Base-by-base conservation (phyloP, 2,113 vertebrate species). In the Echinops telfairi region DNA sequence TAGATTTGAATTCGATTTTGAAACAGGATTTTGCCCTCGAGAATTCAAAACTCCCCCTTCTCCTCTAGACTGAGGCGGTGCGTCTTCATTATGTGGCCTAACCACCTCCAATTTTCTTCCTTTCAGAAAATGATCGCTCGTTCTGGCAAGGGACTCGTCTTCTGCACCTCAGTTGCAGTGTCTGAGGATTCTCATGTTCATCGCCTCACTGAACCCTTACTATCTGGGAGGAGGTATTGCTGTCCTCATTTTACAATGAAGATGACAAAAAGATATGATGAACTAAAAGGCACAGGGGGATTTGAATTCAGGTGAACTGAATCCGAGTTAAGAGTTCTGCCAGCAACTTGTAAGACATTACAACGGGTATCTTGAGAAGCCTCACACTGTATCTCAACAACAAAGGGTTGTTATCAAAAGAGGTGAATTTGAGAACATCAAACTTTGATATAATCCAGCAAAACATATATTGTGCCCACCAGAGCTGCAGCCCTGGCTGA, bases 361-460 rank as follows among this genome's bases (percentile, higher is more conserved):
- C 36, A 20, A 29, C n/a, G 11, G 53, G 8, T 40, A 76, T 27
- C 47, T 75, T 31, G 27, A 31, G 60, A 90, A 86, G 36, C 33
- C 14, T 75, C 3, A 33, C 66, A 84, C 20, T 64, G 23, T 22
- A 64, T 25, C 20, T 66, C 64, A 27, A 64, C 17, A 64, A 64
- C 64, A 66, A 66, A 66, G 64, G 64, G 29, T 66, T 66, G 23
- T 25, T 66, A 27, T 27, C 38, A 43, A 53, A 62, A 79, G 64
- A 84, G 43, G 27, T 66, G 79, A 95, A 83, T 64, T 84, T 19
- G 58, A 79, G 73, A 75, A 73, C 58, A 95, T 27, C 62, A 57
- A 75, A 68, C 25, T 79, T 73, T 36, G 29, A 29, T 73, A 36
- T 29, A 47, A 29, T 20, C 4, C 80, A 68, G 80, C 58, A 79